phyloP scores from a whole-genome alignment of 2,888 invertebrate species.

The Cosmopolites sordidus region DNA sequence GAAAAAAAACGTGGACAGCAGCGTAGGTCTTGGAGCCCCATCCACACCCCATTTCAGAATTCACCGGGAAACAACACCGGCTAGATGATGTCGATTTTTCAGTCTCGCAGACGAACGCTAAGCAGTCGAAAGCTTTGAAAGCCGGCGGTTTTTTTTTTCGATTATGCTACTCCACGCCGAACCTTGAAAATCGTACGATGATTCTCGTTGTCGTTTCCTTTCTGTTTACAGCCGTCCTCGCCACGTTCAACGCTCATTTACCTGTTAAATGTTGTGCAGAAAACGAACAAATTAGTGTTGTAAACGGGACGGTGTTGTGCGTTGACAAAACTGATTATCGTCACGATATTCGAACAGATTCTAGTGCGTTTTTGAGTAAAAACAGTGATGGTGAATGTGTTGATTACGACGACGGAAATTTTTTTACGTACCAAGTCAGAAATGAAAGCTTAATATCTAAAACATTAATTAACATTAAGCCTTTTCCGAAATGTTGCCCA shows the following conservation, averaged over 20 bases:
- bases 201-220: not conserved
- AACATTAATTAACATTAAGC: not conserved
- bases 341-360: constrained; percentile 13
- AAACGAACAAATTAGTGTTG: not conserved
- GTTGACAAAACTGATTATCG: constrained; percentile 5
- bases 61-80: no score
- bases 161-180: no score
- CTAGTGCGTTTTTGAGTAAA: constrained; percentile 17
- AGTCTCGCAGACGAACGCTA: no score
- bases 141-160: no score
- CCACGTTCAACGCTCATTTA: no score
- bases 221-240: not conserved
- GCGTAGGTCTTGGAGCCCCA: no score
- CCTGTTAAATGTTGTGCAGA: constrained; percentile 1
- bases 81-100: no score
- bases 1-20: no score
- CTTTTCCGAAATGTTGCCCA: constrained; percentile 40
- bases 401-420: constrained; percentile 13
- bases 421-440: constrained; percentile 17
- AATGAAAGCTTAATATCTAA: constrained; percentile 9
- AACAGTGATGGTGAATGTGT: constrained; percentile 22
- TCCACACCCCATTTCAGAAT: no score
- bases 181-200: not conserved
- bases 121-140: no score
- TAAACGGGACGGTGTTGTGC: not conserved